These are phyloP conservation scores for Isurus oxyrinchus DNA, from an alignment of 2,113 vertebrate genomes.

Conservation along the genomic window DNA sequence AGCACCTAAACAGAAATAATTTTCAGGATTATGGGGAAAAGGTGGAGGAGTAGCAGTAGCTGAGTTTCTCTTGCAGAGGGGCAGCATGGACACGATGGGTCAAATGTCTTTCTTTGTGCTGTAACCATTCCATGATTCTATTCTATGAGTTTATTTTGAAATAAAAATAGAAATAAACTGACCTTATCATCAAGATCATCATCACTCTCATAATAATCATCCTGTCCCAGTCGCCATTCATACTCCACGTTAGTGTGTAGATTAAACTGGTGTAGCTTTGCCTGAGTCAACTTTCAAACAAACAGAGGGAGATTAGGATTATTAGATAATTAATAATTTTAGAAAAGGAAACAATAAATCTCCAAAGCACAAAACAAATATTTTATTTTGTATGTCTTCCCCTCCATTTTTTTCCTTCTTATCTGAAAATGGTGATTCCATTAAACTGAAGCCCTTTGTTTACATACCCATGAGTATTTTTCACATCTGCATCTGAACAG, in stretches of 20 bases:
- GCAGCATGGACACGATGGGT: neutral
- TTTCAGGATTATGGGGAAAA: neutral
- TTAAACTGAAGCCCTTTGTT: neutral
- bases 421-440: neutral
- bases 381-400: neutral
- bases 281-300: slow-evolving; percentile 50
- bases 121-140: neutral
- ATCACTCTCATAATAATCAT: slow-evolving; percentile 59
- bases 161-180: slow-evolving; percentile 14
- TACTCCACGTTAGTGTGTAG: slow-evolving; percentile 57
- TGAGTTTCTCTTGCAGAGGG: neutral
- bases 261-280: slow-evolving; percentile 59
- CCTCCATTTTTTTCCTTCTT: neutral
- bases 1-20: neutral
- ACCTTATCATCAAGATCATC: slow-evolving; percentile 62
- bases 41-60: neutral
- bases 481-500: neutral
- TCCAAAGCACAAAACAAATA: neutral
- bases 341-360: neutral
- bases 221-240: slow-evolving; percentile 56
- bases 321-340: slow-evolving; percentile 10
- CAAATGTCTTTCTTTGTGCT: neutral
- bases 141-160: neutral
- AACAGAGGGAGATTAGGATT: neutral
- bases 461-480: neutral